Evolutionary conservation across 2,113 vertebrate species (phyloP).

Genomic region (Nyctereutes procyonoides): DNA sequence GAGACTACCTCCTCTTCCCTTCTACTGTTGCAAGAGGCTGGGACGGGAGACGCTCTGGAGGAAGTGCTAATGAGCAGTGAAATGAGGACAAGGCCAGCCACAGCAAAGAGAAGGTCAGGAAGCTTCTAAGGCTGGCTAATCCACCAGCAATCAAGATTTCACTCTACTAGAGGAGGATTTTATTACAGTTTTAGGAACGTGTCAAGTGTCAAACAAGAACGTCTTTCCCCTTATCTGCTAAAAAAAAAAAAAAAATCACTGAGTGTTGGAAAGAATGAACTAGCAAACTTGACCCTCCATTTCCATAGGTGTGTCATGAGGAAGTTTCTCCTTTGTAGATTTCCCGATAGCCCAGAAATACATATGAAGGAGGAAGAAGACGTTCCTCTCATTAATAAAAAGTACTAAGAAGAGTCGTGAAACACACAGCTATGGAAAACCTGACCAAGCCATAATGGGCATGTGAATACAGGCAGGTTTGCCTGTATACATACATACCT

Average conservation of each 20-base stretch:
- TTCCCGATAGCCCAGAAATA: neutral
- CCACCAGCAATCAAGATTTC: neutral
- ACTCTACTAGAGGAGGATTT: slow-evolving; percentile 16
- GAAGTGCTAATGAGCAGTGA: slow-evolving; percentile 51
- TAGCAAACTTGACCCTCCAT: neutral
- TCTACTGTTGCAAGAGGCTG: neutral
- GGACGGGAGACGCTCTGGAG: neutral
- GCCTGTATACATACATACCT: neutral
- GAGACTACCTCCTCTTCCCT: neutral
- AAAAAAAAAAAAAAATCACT: slow-evolving; percentile 52
- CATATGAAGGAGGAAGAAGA: neutral
- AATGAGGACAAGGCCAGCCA: neutral
- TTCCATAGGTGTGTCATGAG: neutral
- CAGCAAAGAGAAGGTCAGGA: neutral
- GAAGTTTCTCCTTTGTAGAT: slow-evolving; percentile 4
- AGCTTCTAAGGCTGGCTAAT: neutral
- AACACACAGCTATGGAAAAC: slow-evolving; percentile 42
- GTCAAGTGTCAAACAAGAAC: slow-evolving; percentile 56
- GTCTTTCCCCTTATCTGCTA: slow-evolving; percentile 49
- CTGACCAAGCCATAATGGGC: slow-evolving; percentile 17
- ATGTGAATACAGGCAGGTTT: slow-evolving; percentile 60
- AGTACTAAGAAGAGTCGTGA: neutral
- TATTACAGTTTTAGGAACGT: slow-evolving; percentile 41
- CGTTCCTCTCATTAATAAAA: slow-evolving; percentile 30
- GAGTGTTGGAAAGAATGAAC: slow-evolving; percentile 41